phyloP scores from a whole-genome alignment of 1,140 invertebrate genomes.

The Eciton burchellii region DNA sequence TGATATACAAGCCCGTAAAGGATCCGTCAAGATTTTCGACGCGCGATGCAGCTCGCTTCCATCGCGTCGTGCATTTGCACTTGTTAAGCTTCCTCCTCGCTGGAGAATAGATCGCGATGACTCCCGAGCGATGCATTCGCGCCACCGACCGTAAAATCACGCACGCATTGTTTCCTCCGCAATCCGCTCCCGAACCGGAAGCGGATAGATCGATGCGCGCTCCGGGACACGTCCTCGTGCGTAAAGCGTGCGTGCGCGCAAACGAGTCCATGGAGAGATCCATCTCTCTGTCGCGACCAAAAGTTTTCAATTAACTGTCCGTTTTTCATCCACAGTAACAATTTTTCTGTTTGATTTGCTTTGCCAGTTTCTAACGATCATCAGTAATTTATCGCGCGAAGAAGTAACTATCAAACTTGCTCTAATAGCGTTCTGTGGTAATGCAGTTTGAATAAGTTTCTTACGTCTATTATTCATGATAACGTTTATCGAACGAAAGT shows the following conservation, averaged over 20 bases:
- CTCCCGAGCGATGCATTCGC: not conserved
- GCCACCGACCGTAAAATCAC: constrained; percentile 20
- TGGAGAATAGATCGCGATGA: constrained; percentile 28
- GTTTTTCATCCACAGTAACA: not conserved
- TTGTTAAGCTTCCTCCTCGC: constrained; percentile 17
- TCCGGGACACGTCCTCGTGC: not conserved
- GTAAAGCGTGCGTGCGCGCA: not conserved
- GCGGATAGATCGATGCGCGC: no score
- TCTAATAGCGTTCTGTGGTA: constrained; percentile 58
- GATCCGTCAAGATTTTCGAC: constrained; percentile 56
- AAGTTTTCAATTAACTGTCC: not conserved
- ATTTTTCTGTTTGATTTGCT: constrained; percentile 27
- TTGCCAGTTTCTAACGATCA: constrained; percentile 38
- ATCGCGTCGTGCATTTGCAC: constrained; percentile 14
- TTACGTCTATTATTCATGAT: constrained; percentile 62
- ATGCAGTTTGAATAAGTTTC: constrained; percentile 60
- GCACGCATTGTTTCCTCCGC: not conserved
- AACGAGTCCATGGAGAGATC: not conserved
- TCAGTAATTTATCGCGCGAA: constrained; percentile 46
- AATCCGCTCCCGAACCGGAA: no score
- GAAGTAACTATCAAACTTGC: constrained; percentile 59
- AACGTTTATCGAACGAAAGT: constrained; percentile 61
- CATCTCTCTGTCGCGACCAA: not conserved
- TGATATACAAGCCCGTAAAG: constrained; percentile 54
- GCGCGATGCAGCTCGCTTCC: constrained; percentile 26